Evolutionary conservation across 2,113 vertebrate species (phyloP).

Genomic region (Acrocephalus kingi): DNA sequence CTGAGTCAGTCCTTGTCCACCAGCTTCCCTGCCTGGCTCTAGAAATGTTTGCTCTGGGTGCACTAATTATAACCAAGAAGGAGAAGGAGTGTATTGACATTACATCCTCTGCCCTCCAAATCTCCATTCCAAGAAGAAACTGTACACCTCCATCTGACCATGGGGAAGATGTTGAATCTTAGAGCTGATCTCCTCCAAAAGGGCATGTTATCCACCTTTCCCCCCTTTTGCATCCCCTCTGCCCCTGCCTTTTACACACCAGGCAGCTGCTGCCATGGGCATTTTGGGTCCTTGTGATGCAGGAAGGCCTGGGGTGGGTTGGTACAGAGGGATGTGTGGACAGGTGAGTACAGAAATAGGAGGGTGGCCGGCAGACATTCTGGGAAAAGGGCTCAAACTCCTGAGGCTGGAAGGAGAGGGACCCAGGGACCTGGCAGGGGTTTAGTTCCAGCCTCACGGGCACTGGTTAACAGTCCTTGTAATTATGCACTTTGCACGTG

Average conservation of each 20-base stretch:
- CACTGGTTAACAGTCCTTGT: neutral
- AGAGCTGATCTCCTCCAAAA: neutral
- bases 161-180: neutral
- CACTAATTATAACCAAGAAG: neutral
- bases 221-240: neutral
- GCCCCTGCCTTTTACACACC: neutral
- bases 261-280: fast-evolving
- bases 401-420: neutral
- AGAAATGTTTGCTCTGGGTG: neutral
- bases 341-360: neutral
- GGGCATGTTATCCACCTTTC: neutral
- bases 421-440: neutral
- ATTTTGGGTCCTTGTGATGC: fast-evolving
- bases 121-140: neutral
- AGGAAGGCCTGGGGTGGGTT: neutral
- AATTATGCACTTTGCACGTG: neutral
- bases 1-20: neutral
- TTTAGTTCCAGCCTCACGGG: neutral
- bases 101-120: neutral
- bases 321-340: neutral
- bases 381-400: neutral
- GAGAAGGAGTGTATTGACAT: neutral
- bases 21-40: neutral
- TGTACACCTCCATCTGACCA: fast-evolving
- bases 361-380: neutral